phyloP scores from a whole-genome alignment of 2,888 invertebrate species.

The Allolobophora icterica region DNA sequence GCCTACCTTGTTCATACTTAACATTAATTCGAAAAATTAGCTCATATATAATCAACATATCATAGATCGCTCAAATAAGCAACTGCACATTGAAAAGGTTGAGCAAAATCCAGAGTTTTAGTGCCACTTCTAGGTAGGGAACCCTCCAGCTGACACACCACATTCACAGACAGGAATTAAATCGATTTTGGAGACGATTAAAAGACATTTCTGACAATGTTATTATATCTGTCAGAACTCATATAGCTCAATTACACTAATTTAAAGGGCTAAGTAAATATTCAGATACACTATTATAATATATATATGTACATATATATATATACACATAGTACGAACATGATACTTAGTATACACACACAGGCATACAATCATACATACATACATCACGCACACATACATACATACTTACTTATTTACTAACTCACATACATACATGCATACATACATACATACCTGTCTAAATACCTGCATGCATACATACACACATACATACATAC shows the following conservation, averaged over 20 bases:
- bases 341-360: not conserved
- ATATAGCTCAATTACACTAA: not conserved
- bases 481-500: slow-evolving; percentile 12
- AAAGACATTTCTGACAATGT: not conserved
- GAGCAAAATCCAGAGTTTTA: not conserved
- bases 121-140: not conserved
- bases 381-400: not conserved
- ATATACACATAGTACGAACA: no score
- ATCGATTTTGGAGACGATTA: not conserved
- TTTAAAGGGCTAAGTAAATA: not conserved
- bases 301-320: not conserved
- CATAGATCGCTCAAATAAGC: no score
- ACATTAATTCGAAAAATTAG: no score
- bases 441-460: no score
- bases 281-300: not conserved
- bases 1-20: no score
- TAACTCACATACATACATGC: no score
- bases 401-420: no score
- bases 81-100: no score
- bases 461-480: not conserved
- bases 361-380: not conserved
- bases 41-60: no score
- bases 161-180: not conserved
- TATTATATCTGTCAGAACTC: not conserved
- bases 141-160: not conserved